Base-by-base conservation (phyloP, 2,888 invertebrate genomes). In the Yponomeuta cagnagella region DNA sequence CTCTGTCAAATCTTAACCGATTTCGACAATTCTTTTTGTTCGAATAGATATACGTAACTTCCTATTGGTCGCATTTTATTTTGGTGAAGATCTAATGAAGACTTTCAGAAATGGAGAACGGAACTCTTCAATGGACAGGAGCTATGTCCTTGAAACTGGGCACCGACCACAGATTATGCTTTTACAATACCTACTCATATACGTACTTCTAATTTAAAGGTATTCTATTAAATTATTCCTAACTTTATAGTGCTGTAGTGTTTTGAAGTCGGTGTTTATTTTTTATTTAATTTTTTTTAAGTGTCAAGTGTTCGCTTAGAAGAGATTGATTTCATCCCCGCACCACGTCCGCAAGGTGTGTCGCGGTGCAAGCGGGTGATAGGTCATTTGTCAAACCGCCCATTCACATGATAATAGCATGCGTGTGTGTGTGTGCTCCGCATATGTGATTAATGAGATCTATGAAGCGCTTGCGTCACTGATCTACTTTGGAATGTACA, bases 351-450 rank as follows among this genome's bases (percentile, higher is more conserved):
- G 52, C 33, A 52, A 68, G 68, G 68, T 68, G 52, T 31, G 68
- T 52, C 68, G 52, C 52, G 6, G 68, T 23, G 23, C 48, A 31
- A 52, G 3, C 48, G 48, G n/a, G 52, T 30, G 68, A 68, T 68
- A 68, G 68, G 68, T 68, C 68, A 70, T 70, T 70, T 70, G 70
- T 70, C 70, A 63, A 63, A 70, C 9, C 31, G 37, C 43, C 70
- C 63, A 70, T 63, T 70, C 70, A n/a, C 63, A 70, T 70, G 70
- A 63, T 70, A 70, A 70, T 70, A n/a, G 15, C 31, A 33, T 10
- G 12, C 52, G 15, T 58, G 52, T 58, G 52, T 58, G 52, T 58
- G 52, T 15, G 52, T 58, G 52, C 52, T 58, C 15, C 52, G 52
- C 52, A 58, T 58, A 15, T 15, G 52, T 58, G 52, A 58, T 58